Evolutionary conservation across 2,888 invertebrate genomes (phyloP), one percentile per base, ranked within the genome.

Genomic region (Pemphredon lugubris): DNA sequence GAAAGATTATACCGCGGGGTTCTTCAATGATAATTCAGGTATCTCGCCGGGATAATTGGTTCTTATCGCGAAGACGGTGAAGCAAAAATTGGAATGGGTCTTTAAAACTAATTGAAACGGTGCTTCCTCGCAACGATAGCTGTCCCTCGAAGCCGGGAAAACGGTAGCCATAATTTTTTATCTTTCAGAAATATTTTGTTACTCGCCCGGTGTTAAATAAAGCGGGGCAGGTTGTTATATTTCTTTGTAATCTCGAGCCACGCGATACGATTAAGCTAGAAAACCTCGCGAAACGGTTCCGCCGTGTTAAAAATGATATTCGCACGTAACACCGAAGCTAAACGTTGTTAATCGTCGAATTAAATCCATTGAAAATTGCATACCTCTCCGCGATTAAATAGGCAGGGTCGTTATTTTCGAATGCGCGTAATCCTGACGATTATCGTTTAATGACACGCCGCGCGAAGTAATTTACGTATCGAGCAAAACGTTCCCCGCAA

Each of bases 381-480:
- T 14, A 34, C 2, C 1, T 9, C 16, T 11, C 5, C 9, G 1
- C 7, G 30, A 21, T 45, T 47, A 39, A 61, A 63, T 6, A 32
- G 16, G n/a, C 32, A 39, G 20, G 32, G 20, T n/a, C 13, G 23
- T 21, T 44, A 44, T 65, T 61, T 64, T 60, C 23, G 51, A 21
- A 20, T n/a, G 21, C 59, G 44, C 42, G 54, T 59, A 59, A 69
- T 69, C 48, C 53, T 60, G 59, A 64, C 61, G 48, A 79, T 76
- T 76, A 68, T 61, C 39, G 66, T 72, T 76, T 73, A 79, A 73
- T 69, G 63, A 65, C 45, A 34, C 26, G 6, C 44, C 14, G 34
- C 37, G 30, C 11, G 6, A 34, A 30, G 53, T 32, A 60, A 66
- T 78, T 70, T 76, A 58, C 47, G 50, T 54, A 74, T 74, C 54